These are phyloP conservation scores for Umimayanthus chanpuru DNA, from an alignment of 92 coral and sea anemone genomes.

Conservation along the genomic window DNA sequence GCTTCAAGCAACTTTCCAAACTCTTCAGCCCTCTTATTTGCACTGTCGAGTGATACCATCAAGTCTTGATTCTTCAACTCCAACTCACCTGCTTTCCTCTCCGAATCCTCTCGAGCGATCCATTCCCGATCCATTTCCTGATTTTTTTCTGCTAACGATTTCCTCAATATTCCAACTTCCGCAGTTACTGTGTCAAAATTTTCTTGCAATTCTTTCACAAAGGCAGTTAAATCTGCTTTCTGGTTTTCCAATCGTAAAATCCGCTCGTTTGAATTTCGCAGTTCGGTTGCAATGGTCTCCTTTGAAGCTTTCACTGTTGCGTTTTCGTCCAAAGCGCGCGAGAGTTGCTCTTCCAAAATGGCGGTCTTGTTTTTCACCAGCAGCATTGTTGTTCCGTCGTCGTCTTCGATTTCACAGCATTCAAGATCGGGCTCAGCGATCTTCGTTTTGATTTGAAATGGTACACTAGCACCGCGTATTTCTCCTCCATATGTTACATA, in stretches of 20 bases:
- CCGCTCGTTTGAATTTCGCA: constrained; percentile 61
- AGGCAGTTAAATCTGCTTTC: constrained; percentile 64
- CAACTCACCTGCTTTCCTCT: constrained; percentile 46
- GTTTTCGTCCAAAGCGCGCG: constrained; percentile 84
- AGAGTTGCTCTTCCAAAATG: constrained; percentile 88
- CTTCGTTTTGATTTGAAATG: constrained; percentile 92
- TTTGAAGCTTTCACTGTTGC: constrained; percentile 79
- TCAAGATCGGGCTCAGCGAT: constrained; percentile 70
- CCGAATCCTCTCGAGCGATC: constrained; percentile 63
- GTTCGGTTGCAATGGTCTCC: constrained; percentile 65
- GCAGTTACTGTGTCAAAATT: constrained; percentile 31
- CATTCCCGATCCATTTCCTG: constrained; percentile 59
- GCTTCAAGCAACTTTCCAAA: constrained; percentile 65
- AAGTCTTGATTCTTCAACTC: constrained; percentile 52
- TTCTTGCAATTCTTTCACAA: constrained; percentile 47
- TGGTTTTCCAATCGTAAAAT: constrained; percentile 66
- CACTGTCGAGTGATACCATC: constrained; percentile 57
- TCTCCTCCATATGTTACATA: constrained; percentile 85
- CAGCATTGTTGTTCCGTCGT: constrained; percentile 80
- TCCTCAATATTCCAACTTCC: constrained; percentile 59
- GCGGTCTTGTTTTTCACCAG: constrained; percentile 89
- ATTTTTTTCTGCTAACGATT: constrained; percentile 54
- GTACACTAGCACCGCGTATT: constrained; percentile 96
- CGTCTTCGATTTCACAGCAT: constrained; percentile 94
- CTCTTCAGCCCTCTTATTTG: constrained; percentile 68